Percentiles rank a stretch among this genome's conserved stretches.
These are phyloP conservation scores for Emydoidea blandingii DNA, from an alignment of 2,797 vertebrate genomes.

Conservation along the genomic window DNA sequence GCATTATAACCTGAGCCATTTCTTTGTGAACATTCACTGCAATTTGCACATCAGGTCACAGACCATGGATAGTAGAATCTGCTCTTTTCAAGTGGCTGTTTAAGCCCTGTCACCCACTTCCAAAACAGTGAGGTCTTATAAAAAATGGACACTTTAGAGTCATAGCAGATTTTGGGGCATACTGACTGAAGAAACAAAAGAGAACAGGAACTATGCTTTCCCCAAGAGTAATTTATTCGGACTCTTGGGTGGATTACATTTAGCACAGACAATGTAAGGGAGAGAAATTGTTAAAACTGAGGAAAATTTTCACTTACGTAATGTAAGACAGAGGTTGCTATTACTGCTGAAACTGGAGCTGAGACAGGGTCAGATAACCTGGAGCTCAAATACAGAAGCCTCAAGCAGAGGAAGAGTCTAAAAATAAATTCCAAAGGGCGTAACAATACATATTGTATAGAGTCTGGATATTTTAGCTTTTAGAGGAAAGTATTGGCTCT, in stretches of 20 bases:
- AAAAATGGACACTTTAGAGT: fast-evolving
- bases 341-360: slow-evolving; percentile 30
- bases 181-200: not conserved
- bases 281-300: slow-evolving; percentile 53
- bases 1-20: not conserved
- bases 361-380: slow-evolving; percentile 59
- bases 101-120: not conserved
- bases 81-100: not conserved
- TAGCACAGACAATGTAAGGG: slow-evolving; percentile 32
- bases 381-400: slow-evolving; percentile 66
- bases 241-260: slow-evolving; percentile 52
- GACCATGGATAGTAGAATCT: not conserved
- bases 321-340: slow-evolving; percentile 14
- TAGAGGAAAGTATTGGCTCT: slow-evolving; percentile 56
- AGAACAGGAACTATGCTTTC: not conserved
- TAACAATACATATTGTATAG: slow-evolving; percentile 61
- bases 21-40: fast-evolving
- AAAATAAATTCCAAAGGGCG: slow-evolving; percentile 74
- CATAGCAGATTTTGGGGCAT: not conserved
- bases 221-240: slow-evolving; percentile 23
- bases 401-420: slow-evolving; percentile 54
- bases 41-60: not conserved
- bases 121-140: not conserved
- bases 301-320: not conserved
- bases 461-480: slow-evolving; percentile 61